Base-by-base conservation (phyloP, 2,797 vertebrate genomes). In the Cyclura pinguis region DNA sequence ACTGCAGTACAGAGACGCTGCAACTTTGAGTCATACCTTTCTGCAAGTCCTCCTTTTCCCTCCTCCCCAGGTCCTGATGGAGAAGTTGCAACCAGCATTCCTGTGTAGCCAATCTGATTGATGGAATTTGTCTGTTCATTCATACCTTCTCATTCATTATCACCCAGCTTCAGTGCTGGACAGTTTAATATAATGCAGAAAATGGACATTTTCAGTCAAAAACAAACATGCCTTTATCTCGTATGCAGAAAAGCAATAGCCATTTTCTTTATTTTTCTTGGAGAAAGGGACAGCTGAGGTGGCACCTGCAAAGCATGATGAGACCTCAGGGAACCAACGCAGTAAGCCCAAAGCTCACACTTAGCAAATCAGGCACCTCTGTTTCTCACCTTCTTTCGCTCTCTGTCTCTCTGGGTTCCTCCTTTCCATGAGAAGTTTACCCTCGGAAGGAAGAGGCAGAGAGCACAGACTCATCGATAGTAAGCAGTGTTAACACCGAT, bases 11-110 rank as follows among this genome's bases (percentile, higher is more conserved):
- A 6, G n/a, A 42, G 42, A 62, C 10, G 80, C 89, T 67, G 85
- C 85, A 91, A 47, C 85, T 77, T 83, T 91, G 90, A 91, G 90
- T 91, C 90, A 87, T 87, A 69, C 72, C 90, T 77, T 16, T 14
- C 24, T 52, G 50, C 50, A 47, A 29, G 59, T 57, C 72, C 2
- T 35, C 47, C 38, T 32, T 6, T 47, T 4, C 16, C 55, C 12
- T 32, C 35, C 22, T 0, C 24, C 80, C 5, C 22, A 50, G 13
- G 47, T 72, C 22, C 67, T 76, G 88, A 47, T 18, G 1, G 6
- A 35, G 20, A 29, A 84, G 16, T 24, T 10, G 38, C 72, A 52
- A 77, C 18, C 3, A 32, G 80, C 57, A 64, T 52, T 29, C 22
- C 80, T 50, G 82, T 35, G 6, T 27, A 73, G 57, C 72, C 80